Base-by-base conservation (phyloP, 2,797 vertebrate genomes). In the Protosalanx chinensis region DNA sequence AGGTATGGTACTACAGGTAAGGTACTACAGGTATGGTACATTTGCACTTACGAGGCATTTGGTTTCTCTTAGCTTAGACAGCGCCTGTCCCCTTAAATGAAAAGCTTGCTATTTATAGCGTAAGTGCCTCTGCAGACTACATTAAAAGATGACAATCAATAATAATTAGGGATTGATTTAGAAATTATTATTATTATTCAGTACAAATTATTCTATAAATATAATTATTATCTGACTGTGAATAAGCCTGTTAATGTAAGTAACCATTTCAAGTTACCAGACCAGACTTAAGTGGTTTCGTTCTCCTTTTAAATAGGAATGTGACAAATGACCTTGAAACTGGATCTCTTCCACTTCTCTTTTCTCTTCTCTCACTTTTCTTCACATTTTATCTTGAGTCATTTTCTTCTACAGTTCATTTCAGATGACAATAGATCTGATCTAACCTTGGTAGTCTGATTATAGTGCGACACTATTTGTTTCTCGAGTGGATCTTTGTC, bases 371-470 rank as follows among this genome's bases (percentile, higher is more conserved):
- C 10, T 70, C n/a, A 20, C 63, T 64, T 33, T 10, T 35, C 6
- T 18, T 20, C 63, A 20, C 63, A 64, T 41, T 37, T 46, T 1
- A 16, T 71, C 70, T 32, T 29, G 49, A 37, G 7, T 61, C 61
- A 70, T 49, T 61, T 30, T 70, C 23, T 35, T 46, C 49, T 35
- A n/a, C 62, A 65, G 57, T 65, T 33, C 41, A 32, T 33, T 27
- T 37, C 32, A 3, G 30, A 23, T 30, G 41, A 71, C 70, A 65
- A 65, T 49, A 12, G 37, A 46, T 15, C 35, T 65, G 37, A 63
- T 62, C 70, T 32, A 35, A 33, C 33, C 63, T 59, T 72, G 71
- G 27, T 30, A 35, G 56, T 41, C n/a, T 58, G n/a, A 7, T 72
- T 41, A 53, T 10, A 20, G 46, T 64, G 8, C n/a, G 41, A 64